Base-by-base conservation (phyloP, 2,888 invertebrate species). In the Drosophila anceps region DNA sequence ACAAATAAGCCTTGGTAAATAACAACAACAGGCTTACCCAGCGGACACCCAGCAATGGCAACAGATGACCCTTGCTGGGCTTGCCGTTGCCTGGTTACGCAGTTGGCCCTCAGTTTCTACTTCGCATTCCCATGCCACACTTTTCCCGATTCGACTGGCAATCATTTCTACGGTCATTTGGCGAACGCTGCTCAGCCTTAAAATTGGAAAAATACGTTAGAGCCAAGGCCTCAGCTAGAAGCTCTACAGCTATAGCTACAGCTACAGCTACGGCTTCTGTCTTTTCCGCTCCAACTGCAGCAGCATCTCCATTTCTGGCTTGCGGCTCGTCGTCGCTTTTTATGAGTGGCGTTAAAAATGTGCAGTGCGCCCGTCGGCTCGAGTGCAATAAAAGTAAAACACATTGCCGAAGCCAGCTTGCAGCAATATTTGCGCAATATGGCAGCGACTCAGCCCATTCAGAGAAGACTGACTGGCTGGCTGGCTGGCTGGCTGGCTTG, bases 351-450 rank as follows among this genome's bases (percentile, higher is more conserved):
- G 88, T 82, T 85, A 88, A 84, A 84, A 84, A 88, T 84, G 84
- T 84, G 84, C 84, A 84, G 85, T 85, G 68, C 39, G 69, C 75
- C 80, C 78, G 74, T 75, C 82, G 84, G 82, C 88, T 84, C 84
- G 75, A 86, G 82, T 84, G 85, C 85, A 86, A 86, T 86, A 88
- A 86, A 86, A 86, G 84, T 86, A 83, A 84, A 88, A 87, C 87
- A 88, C 89, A 88, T 87, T 88, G 89, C 87, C 84, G 72, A 81
- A 85, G 88, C 85, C 85, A 83, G 80, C 83, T 79, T 75, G 82
- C 82, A 77, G 84, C 84, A 83, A 82, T 88, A 87, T 88, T 86
- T 88, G 88, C 81, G 66, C 67, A 66, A 57, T 67, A 67, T 66
- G 67, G 55, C 67, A 41, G 39, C 31, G 9, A 13, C n/a, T 20